phyloP scores from a whole-genome alignment of 1,140 invertebrate species.

The Drosophila trapezifrons region DNA sequence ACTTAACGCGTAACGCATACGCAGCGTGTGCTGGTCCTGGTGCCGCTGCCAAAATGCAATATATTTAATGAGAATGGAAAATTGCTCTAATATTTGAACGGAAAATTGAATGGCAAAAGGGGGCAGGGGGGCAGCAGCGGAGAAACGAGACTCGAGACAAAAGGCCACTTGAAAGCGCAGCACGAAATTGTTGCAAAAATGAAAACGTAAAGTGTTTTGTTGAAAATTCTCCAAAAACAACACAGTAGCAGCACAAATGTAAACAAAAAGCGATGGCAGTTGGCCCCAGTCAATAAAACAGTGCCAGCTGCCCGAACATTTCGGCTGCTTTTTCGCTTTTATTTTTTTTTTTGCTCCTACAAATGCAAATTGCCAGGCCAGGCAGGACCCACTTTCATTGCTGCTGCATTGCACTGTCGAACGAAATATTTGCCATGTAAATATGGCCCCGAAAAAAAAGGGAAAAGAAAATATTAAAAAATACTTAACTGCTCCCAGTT shows the following conservation, averaged over 20 bases:
- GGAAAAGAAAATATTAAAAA: slow-evolving; percentile 5
- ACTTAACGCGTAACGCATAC: slow-evolving; percentile 46
- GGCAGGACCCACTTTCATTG: slow-evolving; percentile 21
- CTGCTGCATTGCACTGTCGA: slow-evolving; percentile 26
- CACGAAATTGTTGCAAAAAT: slow-evolving; percentile 69
- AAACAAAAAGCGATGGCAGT: slow-evolving; percentile 64
- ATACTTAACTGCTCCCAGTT: slow-evolving; percentile 18
- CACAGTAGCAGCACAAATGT: slow-evolving; percentile 48
- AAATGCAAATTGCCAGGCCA: slow-evolving; percentile 62
- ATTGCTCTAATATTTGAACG: slow-evolving; percentile 53
- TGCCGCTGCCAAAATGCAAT: slow-evolving; percentile 37
- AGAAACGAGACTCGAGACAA: slow-evolving; percentile 35
- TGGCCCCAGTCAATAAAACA: slow-evolving; percentile 72
- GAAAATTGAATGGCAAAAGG: slow-evolving; percentile 48
- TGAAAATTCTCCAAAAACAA: slow-evolving; percentile 82
- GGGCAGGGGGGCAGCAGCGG: slow-evolving; percentile 23
- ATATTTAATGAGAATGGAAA: slow-evolving; percentile 53
- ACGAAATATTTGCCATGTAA: slow-evolving; percentile 78
- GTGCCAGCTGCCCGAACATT: slow-evolving; percentile 60
- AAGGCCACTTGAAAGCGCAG: slow-evolving; percentile 73
- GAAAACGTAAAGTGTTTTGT: slow-evolving; percentile 80
- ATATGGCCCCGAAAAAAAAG: slow-evolving; percentile 49
- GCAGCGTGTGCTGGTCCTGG: slow-evolving; percentile 37
- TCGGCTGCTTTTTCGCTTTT: not conserved
- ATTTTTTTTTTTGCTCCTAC: slow-evolving; percentile 8